These are phyloP conservation scores for Drosophila triauraria DNA, from an alignment of 1,140 invertebrate species.

Conservation along the genomic window DNA sequence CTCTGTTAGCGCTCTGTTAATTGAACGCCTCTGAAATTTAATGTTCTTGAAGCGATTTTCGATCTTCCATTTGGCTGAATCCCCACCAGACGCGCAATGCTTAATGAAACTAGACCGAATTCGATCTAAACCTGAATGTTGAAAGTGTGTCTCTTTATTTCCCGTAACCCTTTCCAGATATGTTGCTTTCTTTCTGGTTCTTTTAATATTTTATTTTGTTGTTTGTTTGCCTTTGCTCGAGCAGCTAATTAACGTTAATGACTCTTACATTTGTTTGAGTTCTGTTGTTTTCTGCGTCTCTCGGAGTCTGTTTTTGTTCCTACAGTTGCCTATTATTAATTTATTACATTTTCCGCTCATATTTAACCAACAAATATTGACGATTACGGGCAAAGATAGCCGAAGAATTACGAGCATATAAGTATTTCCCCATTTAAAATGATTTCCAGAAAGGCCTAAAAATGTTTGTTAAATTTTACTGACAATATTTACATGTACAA, in stretches of 20 bases:
- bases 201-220: neutral
- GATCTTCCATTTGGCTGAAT: conserved; percentile 6
- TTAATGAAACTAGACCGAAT: conserved; percentile 7
- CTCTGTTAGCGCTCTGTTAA: conserved; percentile 41
- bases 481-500: conserved; percentile 13
- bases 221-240: conserved; percentile 36
- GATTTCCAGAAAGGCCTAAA: conserved; percentile 4
- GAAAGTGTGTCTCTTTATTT: neutral
- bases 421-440: conserved; percentile 9
- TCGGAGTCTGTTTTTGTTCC: conserved; percentile 25
- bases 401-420: neutral
- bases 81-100: conserved; percentile 8
- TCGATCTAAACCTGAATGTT: conserved; percentile 7
- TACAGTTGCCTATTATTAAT: conserved; percentile 19
- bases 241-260: conserved; percentile 62
- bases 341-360: conserved; percentile 30
- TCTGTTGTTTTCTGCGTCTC: conserved; percentile 17
- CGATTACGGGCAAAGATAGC: conserved; percentile 13
- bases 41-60: conserved; percentile 2
- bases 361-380: conserved; percentile 57
- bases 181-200: neutral
- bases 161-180: neutral
- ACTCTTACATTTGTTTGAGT: conserved; percentile 45
- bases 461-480: conserved; percentile 9
- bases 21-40: conserved; percentile 3